phyloP scores from a whole-genome alignment of 2,797 vertebrate species.

The Galago senegalensis region DNA sequence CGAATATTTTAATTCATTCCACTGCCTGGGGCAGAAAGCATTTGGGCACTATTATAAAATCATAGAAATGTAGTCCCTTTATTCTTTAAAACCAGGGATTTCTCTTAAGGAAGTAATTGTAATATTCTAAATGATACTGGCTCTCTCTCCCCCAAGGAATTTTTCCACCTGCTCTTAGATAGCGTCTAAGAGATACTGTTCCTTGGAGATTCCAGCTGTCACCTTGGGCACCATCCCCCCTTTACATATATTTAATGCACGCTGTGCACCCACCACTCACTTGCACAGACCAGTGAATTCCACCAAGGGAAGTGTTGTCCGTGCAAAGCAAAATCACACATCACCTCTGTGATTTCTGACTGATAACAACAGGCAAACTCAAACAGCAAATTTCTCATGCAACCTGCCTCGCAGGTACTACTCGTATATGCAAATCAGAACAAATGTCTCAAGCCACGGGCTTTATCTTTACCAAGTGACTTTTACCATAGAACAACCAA shows the following conservation, averaged over 20 bases:
- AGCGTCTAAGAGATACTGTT: background rate
- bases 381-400: background rate
- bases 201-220: background rate
- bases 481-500: no score
- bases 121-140: background rate
- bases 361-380: background rate
- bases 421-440: no score
- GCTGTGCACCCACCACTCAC: background rate
- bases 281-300: background rate
- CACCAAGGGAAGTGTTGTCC: background rate
- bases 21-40: background rate
- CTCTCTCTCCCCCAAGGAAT: background rate
- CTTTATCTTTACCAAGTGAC: no score
- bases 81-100: conserved; percentile 2
- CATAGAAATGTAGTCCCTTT: background rate
- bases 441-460: no score
- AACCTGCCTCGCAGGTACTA: background rate
- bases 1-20: background rate
- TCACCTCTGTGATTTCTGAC: background rate
- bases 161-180: background rate
- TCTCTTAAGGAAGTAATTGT: background rate
- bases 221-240: background rate
- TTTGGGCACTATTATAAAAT: conserved; percentile 9
- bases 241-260: background rate
- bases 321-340: background rate